These are phyloP conservation scores for Pteromalus puparum DNA, from an alignment of 1,140 invertebrate species.

Conservation along the genomic window DNA sequence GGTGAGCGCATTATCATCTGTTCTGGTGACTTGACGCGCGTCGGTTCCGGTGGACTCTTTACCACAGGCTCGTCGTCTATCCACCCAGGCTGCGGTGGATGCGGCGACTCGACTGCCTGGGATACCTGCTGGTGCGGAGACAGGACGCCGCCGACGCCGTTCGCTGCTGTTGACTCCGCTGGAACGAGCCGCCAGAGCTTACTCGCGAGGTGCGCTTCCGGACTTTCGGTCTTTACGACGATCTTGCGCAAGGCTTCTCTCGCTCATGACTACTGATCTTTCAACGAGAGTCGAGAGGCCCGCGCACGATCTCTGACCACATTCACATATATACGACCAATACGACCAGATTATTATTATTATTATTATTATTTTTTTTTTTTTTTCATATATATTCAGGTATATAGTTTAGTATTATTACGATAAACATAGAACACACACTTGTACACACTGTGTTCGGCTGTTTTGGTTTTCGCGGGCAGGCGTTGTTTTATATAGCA, in stretches of 20 bases:
- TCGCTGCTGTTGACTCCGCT: slow-evolving; percentile 69
- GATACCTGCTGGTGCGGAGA: slow-evolving; percentile 64
- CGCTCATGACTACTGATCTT: neutral
- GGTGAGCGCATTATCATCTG: slow-evolving; percentile 93
- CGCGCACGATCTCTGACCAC: slow-evolving; percentile 3
- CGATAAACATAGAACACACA: too few species aligned
- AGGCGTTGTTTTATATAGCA: neutral
- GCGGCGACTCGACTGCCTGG: slow-evolving; percentile 68
- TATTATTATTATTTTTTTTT: too few species aligned
- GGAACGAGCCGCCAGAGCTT: slow-evolving; percentile 57
- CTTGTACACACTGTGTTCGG: neutral
- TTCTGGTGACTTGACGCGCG: slow-evolving; percentile 93
- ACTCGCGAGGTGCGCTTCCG: slow-evolving; percentile 48
- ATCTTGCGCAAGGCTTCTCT: neutral
- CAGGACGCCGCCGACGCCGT: slow-evolving; percentile 57
- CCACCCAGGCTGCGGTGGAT: slow-evolving; percentile 68
- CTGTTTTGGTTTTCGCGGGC: neutral
- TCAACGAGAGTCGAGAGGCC: neutral
- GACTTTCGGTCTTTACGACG: slow-evolving; percentile 43
- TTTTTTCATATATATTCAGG: neutral
- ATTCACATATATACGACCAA: neutral
- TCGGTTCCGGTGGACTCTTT: slow-evolving; percentile 93
- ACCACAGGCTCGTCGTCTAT: slow-evolving; percentile 83
- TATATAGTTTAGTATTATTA: neutral
- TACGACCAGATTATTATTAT: too few species aligned